Conservation (phyloP, 2,888 invertebrate species). For the Maniola hyperantus region DNA sequence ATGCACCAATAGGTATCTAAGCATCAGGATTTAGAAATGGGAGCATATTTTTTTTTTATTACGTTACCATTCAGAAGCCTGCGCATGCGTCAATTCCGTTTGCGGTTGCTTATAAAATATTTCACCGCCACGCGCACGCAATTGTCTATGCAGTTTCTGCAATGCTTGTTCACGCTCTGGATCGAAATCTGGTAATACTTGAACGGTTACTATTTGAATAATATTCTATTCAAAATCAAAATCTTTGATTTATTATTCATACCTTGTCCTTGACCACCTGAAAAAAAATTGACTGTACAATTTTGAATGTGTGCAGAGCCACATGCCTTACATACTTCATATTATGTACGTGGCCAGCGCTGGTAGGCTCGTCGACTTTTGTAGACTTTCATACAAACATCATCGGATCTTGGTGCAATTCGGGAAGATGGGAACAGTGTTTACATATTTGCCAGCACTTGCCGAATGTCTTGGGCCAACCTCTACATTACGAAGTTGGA, state of each 20-base stretch:
- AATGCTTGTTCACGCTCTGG: conserved; percentile 53
- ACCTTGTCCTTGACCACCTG: conserved; percentile 23
- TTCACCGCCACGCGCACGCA: conserved; percentile 55
- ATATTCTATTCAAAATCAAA: conserved; percentile 1
- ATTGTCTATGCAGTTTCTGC: conserved; percentile 52
- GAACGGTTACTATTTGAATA: neutral
- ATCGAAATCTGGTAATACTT: conserved; percentile 45
- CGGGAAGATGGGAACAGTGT: neutral
- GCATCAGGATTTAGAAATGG: neutral
- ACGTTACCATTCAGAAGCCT: conserved; percentile 59
- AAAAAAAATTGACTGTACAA: neutral
- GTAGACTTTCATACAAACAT: too few species aligned
- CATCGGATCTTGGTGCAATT: too few species aligned
- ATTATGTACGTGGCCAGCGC: too few species aligned
- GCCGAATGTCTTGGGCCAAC: neutral
- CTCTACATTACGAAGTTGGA: neutral
- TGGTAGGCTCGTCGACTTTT: too few species aligned
- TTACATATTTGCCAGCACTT: neutral
- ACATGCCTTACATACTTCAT: too few species aligned
- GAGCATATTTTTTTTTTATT: conserved; percentile 17
- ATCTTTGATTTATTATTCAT: neutral
- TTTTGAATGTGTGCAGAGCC: neutral
- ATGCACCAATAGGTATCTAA: too few species aligned
- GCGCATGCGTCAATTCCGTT: conserved; percentile 53
- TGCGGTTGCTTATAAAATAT: conserved; percentile 60